phyloP scores from a whole-genome alignment of 1,140 invertebrate species.

The Drosophila repleta region DNA sequence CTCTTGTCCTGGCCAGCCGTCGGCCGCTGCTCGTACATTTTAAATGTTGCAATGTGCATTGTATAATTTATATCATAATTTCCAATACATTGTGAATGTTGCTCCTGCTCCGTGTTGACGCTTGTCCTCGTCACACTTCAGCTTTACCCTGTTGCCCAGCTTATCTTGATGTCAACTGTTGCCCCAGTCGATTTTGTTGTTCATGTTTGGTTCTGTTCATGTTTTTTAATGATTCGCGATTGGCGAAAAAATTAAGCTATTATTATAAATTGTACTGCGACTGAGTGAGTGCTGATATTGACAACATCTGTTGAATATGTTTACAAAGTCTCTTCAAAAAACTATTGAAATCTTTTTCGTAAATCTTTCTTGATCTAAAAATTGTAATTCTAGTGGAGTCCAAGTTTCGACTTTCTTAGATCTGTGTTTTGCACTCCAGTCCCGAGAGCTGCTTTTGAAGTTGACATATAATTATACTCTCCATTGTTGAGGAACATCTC shows the following conservation, averaged over 20 bases:
- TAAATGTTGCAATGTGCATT: conserved; percentile 79
- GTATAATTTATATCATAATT: conserved; percentile 81
- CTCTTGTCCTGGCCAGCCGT: conserved; percentile 45
- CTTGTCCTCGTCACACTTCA: conserved; percentile 45
- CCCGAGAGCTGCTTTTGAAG: conserved; percentile 5
- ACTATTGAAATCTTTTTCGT: no score
- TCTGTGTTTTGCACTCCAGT: no score
- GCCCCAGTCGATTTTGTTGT: conserved; percentile 11
- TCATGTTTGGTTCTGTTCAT: conserved; percentile 15
- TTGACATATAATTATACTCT: conserved; percentile 40
- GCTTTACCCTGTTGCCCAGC: conserved; percentile 56
- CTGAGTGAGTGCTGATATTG: conserved; percentile 10
- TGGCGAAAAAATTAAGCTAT: conserved; percentile 14
- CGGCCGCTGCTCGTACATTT: conserved; percentile 48
- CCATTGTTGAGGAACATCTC: conserved; percentile 26
- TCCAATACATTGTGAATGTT: conserved; percentile 44
- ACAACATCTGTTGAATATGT: background rate
- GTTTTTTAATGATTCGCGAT: background rate
- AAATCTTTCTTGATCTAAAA: no score
- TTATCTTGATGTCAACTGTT: conserved; percentile 71
- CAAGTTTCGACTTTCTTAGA: no score
- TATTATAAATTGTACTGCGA: conserved; percentile 14
- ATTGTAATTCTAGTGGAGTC: no score
- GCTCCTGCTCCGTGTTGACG: conserved; percentile 36
- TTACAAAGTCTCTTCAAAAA: no score